A percentile compares a stretch with the other conserved stretches of the same genome.
Evolutionary conservation across 2,113 vertebrate genomes (phyloP).

Genomic region (Passer domesticus): DNA sequence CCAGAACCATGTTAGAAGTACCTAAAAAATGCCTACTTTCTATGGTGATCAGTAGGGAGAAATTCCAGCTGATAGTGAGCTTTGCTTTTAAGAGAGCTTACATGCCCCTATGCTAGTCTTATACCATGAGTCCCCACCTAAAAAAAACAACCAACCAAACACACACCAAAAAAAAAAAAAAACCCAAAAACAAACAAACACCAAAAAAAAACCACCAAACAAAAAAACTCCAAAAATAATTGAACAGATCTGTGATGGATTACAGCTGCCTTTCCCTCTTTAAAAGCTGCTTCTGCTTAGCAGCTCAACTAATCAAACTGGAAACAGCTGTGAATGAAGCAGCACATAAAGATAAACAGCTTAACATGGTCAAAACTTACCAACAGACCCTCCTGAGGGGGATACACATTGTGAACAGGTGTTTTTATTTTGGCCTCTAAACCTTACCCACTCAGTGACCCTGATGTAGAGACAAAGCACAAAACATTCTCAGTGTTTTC

Average conservation of each 20-base stretch:
- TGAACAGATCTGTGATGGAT: neutral
- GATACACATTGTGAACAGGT: neutral
- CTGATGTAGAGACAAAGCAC: neutral
- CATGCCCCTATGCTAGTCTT: accelerated
- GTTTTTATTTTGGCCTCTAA: neutral
- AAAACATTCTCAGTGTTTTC: neutral
- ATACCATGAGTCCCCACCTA: accelerated
- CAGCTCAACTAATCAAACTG: neutral
- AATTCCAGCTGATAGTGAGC: neutral
- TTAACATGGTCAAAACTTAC: neutral
- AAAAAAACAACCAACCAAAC: no score
- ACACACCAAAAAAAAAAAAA: neutral
- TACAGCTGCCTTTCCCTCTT: neutral
- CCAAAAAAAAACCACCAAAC: neutral
- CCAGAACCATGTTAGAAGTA: neutral
- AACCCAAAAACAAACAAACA: neutral
- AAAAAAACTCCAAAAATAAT: neutral
- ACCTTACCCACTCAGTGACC: neutral
- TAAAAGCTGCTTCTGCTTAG: neutral
- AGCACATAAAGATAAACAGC: neutral
- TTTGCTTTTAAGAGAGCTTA: neutral
- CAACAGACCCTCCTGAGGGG: neutral
- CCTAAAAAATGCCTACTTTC: neutral
- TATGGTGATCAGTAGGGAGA: accelerated
- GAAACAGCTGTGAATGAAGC: neutral